These are phyloP conservation scores for Drosophila birchii DNA, from an alignment of 2,888 invertebrate species.

Conservation along the genomic window DNA sequence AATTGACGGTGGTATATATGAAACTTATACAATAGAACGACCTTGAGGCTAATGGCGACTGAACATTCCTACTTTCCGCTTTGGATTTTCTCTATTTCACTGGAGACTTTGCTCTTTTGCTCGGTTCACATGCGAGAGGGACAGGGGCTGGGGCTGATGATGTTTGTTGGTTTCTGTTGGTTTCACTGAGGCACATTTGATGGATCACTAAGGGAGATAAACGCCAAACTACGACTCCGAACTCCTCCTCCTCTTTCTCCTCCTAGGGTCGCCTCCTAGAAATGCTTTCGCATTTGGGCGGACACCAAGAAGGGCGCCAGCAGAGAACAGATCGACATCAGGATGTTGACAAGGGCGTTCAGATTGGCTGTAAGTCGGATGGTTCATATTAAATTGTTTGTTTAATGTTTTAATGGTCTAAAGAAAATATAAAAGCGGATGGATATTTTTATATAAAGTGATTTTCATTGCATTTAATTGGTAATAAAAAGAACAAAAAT, in stretches of 20 bases:
- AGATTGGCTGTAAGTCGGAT: constrained; percentile 65
- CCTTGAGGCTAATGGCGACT: constrained; percentile 57
- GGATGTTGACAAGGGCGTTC: constrained; percentile 69
- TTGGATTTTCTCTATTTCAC: background rate
- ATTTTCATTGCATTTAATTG: too few relatives aligned
- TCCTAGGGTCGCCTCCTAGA: constrained; percentile 63
- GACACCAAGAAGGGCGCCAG: constrained; percentile 75
- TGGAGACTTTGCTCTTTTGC: background rate
- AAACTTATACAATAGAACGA: constrained; percentile 69
- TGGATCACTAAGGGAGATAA: constrained; percentile 66
- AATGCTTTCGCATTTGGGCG: constrained; percentile 71
- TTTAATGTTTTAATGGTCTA: background rate
- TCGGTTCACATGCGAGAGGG: constrained; percentile 25
- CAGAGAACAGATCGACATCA: constrained; percentile 71
- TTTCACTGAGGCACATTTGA: constrained; percentile 76
- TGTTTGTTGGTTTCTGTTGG: constrained; percentile 44
- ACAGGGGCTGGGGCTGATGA: constrained; percentile 19
- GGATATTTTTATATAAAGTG: background rate
- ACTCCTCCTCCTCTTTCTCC: constrained; percentile 1
- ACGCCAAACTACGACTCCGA: constrained; percentile 46
- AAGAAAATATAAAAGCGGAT: background rate
- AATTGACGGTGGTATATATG: constrained; percentile 80
- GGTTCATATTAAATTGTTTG: too few relatives aligned
- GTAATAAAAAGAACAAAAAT: too few relatives aligned
- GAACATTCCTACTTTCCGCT: constrained; percentile 26